Conservation (phyloP, 2,113 vertebrate species). For the Percopsis transmontana region DNA sequence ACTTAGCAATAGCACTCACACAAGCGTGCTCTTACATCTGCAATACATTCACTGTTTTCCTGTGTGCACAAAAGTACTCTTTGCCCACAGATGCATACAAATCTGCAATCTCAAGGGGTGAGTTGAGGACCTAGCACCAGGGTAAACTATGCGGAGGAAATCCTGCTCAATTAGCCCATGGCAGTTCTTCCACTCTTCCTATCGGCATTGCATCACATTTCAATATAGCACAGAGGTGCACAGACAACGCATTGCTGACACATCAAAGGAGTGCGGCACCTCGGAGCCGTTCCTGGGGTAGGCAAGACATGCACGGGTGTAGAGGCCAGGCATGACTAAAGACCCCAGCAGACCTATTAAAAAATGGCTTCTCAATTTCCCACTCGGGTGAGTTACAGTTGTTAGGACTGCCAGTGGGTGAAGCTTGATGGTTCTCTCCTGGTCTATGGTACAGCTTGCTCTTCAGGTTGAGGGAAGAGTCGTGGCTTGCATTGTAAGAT, state of each 20-base stretch:
- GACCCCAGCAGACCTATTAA: constrained; percentile 61
- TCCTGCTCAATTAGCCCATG: constrained; percentile 60
- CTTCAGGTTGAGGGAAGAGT: constrained; percentile 11
- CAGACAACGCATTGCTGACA: constrained; percentile 66
- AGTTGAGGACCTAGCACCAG: constrained; percentile 39
- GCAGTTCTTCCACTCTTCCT: constrained; percentile 60
- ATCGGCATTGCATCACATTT: constrained; percentile 65
- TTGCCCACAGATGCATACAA: constrained; percentile 18
- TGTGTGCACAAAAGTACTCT: not conserved
- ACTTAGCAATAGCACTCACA: not conserved
- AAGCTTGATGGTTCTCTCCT: constrained; percentile 33
- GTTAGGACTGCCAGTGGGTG: constrained; percentile 44
- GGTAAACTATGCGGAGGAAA: constrained; percentile 44
- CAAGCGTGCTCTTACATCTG: not conserved
- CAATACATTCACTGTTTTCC: not conserved
- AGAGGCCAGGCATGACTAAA: constrained; percentile 72
- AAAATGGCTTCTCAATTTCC: constrained; percentile 67
- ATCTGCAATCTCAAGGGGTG: constrained; percentile 48
- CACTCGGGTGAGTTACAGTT: constrained; percentile 60
- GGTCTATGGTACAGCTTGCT: constrained; percentile 29
- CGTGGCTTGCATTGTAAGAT: not conserved
- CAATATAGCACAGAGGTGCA: constrained; percentile 66
- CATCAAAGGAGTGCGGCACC: constrained; percentile 72
- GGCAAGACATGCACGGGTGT: constrained; percentile 43
- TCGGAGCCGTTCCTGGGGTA: constrained; percentile 47